Conservation (phyloP, 2,797 vertebrate genomes). For the Urosaurus nigricauda region DNA sequence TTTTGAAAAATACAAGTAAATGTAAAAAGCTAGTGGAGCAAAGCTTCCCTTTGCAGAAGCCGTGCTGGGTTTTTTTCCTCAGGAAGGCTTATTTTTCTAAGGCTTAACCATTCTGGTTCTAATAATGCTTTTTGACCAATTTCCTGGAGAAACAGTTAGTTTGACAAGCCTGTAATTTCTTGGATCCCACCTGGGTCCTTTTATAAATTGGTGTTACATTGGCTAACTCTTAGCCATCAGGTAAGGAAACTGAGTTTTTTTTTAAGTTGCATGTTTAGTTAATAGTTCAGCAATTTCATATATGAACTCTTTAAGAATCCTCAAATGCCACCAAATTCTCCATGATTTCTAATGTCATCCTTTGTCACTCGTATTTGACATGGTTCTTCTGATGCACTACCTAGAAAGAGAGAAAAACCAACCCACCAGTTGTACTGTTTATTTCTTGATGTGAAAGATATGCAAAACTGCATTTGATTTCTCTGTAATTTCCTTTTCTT, state of each 20-base stretch:
- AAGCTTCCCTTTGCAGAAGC: constrained; percentile 5
- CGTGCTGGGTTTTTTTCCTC: neutral
- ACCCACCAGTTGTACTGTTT: neutral
- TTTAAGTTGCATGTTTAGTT: constrained; percentile 22
- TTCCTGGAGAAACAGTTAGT: neutral
- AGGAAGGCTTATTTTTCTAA: neutral
- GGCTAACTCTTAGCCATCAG: neutral
- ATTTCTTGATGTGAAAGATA: constrained; percentile 10
- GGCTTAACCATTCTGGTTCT: neutral
- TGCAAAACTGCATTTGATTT: neutral
- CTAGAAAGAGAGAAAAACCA: neutral
- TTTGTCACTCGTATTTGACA: constrained; percentile 38
- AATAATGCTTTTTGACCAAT: constrained; percentile 21
- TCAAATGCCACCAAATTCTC: constrained; percentile 25
- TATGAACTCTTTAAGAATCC: constrained; percentile 24
- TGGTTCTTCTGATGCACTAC: constrained; percentile 16
- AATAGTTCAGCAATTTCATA: constrained; percentile 36
- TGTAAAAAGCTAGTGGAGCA: neutral
- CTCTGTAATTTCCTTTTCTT: neutral
- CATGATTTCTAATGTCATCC: constrained; percentile 40
- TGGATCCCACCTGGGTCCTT: constrained; percentile 11
- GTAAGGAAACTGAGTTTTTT: neutral
- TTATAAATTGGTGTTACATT: constrained; percentile 26
- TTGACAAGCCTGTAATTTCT: constrained; percentile 7
- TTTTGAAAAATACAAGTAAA: constrained; percentile 1